These are phyloP conservation scores for Mantis religiosa DNA, from an alignment of 2,888 invertebrate species.

Conservation along the genomic window DNA sequence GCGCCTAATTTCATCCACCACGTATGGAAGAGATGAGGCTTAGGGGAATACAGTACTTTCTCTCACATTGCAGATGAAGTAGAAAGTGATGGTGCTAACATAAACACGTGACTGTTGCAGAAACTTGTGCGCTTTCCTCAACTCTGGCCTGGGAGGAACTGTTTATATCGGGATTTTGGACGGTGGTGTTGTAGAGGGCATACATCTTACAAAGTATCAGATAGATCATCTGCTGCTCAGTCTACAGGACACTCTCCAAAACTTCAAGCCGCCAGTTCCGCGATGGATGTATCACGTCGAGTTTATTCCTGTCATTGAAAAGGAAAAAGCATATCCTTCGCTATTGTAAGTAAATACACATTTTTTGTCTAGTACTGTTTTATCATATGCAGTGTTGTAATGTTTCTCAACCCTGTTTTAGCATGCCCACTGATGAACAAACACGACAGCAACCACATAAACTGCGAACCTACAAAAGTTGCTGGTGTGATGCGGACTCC, in stretches of 20 bases:
- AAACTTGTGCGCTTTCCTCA: slow-evolving; percentile 42
- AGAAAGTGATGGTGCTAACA: too few relatives aligned
- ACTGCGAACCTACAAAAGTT: slow-evolving; percentile 30
- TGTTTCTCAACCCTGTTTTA: neutral
- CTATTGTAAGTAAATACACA: neutral
- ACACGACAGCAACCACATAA: slow-evolving; percentile 28
- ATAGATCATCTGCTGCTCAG: slow-evolving; percentile 34
- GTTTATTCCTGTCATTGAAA: slow-evolving; percentile 32
- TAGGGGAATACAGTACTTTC: too few relatives aligned
- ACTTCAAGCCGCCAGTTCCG: slow-evolving; percentile 33
- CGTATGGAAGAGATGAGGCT: too few relatives aligned
- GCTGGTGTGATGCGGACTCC: slow-evolving; percentile 36
- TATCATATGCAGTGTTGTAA: too few relatives aligned
- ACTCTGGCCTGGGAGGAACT: slow-evolving; percentile 43
- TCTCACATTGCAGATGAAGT: too few relatives aligned
- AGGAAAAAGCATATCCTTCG: slow-evolving; percentile 6
- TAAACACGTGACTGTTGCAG: slow-evolving; percentile 34
- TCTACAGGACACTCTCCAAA: slow-evolving; percentile 30
- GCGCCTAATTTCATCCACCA: too few relatives aligned
- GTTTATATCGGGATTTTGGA: slow-evolving; percentile 43
- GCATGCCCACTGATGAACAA: neutral
- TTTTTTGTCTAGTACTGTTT: neutral
- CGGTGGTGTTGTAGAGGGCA: slow-evolving; percentile 39
- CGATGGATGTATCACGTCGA: slow-evolving; percentile 24
- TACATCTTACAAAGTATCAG: slow-evolving; percentile 41